These are phyloP conservation scores for Andrena chrysosceles DNA, from an alignment of 2,888 invertebrate species.

Conservation along the genomic window DNA sequence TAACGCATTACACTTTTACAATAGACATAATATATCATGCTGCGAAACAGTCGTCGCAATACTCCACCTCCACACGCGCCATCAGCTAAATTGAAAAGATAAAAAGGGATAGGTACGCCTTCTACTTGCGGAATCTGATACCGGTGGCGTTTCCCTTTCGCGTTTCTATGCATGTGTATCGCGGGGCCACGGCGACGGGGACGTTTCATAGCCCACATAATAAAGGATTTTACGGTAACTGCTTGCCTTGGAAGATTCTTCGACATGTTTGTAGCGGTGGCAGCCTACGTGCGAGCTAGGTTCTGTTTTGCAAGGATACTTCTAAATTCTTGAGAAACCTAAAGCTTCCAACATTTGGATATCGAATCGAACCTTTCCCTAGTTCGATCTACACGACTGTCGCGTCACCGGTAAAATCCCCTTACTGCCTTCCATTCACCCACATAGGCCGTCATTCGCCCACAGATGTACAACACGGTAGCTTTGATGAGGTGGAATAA, in stretches of 20 bases:
- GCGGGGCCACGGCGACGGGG: too few relatives aligned
- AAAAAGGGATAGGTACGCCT: not conserved
- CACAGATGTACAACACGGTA: too few relatives aligned
- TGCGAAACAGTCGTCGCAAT: too few relatives aligned
- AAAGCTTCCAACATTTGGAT: conserved; percentile 21
- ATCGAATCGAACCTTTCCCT: not conserved
- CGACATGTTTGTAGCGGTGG: not conserved
- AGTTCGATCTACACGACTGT: conserved; percentile 12
- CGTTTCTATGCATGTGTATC: conserved; percentile 15
- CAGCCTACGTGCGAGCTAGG: not conserved
- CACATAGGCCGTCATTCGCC: not conserved
- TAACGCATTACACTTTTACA: not conserved
- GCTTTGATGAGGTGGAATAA: not conserved
- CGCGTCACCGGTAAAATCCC: not conserved
- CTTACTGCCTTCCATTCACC: conserved; percentile 16
- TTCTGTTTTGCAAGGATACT: conserved; percentile 16
- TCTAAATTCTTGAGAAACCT: conserved; percentile 15
- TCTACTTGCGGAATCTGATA: conserved; percentile 3
- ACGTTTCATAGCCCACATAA: conserved; percentile 22
- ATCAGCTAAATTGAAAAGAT: not conserved
- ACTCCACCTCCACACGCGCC: too few relatives aligned
- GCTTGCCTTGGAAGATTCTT: conserved; percentile 22
- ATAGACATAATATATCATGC: not conserved
- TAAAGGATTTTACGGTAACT: conserved; percentile 34
- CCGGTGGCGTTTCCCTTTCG: not conserved